Evolutionary conservation across 2,113 vertebrate species (phyloP).

Genomic region (Nycticryphes semicollaris): DNA sequence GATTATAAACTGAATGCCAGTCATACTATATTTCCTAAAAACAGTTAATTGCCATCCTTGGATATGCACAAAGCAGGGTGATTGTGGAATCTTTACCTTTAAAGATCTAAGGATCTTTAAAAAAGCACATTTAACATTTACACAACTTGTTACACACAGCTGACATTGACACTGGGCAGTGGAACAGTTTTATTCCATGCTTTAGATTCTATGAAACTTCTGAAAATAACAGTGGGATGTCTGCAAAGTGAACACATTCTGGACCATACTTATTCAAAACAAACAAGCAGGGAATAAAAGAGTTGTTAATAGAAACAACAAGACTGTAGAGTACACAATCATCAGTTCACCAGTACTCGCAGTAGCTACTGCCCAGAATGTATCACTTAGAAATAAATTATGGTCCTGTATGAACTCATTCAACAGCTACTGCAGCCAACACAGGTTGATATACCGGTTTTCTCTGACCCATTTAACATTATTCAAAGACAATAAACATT

Average conservation of each 20-base stretch:
- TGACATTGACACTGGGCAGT: not conserved
- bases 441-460: not conserved
- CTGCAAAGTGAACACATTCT: not conserved
- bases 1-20: not conserved
- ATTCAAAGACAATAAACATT: not conserved
- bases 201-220: not conserved
- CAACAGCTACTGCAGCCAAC: not conserved
- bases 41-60: not conserved
- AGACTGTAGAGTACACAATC: not conserved
- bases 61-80: not conserved
- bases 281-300: not conserved
- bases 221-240: not conserved
- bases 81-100: not conserved
- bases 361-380: not conserved
- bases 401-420: not conserved
- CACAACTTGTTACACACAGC: not conserved
- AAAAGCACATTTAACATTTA: not conserved
- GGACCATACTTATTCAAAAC: not conserved
- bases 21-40: not conserved
- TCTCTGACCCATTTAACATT: not conserved
- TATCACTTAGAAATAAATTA: not conserved
- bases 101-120: not conserved
- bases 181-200: not conserved
- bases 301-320: not conserved
- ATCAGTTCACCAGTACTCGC: not conserved